A percentile compares a stretch with the other conserved stretches of the same genome.
These are phyloP conservation scores for Mormoops blainvillei DNA, from an alignment of 2,113 vertebrate species.

Conservation along the genomic window DNA sequence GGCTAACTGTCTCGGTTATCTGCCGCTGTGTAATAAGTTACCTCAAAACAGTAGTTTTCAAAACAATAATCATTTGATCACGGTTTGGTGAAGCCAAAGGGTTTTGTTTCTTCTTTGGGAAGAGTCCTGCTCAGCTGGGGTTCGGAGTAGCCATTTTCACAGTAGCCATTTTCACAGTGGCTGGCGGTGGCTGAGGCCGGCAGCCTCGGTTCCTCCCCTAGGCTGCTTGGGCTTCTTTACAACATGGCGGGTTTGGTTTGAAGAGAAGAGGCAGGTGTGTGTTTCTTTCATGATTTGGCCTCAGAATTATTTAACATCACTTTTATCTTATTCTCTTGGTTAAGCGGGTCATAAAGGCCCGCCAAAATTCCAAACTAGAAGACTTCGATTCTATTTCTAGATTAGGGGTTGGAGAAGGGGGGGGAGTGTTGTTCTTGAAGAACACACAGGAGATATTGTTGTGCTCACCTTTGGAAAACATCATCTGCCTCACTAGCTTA, in stretches of 20 bases:
- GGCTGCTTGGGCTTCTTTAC: not conserved
- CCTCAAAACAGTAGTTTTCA: not conserved
- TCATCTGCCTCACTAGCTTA: not conserved
- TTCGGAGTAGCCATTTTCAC: not conserved
- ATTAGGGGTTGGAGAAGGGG: not conserved
- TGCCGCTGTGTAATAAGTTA: not conserved
- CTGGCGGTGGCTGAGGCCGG: not conserved
- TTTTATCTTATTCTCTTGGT: not conserved
- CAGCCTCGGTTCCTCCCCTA: not conserved
- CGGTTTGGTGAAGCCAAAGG: not conserved
- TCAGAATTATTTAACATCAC: not conserved
- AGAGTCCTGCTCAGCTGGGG: not conserved
- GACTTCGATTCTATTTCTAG: not conserved
- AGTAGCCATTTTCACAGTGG: not conserved
- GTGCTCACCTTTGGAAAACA: not conserved
- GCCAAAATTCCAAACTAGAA: not conserved
- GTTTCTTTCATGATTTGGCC: not conserved
- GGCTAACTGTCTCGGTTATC: not conserved
- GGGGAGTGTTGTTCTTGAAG: not conserved
- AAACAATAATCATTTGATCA: not conserved
- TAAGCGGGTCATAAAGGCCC: not conserved
- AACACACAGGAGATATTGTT: not conserved
- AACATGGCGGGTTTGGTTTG: not conserved
- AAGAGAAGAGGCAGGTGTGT: not conserved
- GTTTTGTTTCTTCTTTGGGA: not conserved